Evolutionary conservation across 1,140 invertebrate species (phyloP).

Genomic region (Diorhabda carinulata): DNA sequence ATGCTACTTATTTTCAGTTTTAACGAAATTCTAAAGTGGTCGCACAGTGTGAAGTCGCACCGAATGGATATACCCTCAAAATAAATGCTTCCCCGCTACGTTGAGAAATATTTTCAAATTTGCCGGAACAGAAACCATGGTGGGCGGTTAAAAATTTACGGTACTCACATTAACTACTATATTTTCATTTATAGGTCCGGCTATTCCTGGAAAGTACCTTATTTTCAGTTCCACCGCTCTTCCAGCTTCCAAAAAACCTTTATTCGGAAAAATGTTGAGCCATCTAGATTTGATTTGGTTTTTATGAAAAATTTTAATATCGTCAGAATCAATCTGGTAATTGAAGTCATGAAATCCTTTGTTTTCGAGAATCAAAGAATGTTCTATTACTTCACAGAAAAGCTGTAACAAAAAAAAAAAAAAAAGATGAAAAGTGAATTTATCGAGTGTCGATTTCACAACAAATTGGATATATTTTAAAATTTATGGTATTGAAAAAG

Average conservation of each 20-base stretch:
- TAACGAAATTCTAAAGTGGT: too few relatives aligned
- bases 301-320: background rate
- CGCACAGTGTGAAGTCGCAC: too few relatives aligned
- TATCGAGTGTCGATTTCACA: too few relatives aligned
- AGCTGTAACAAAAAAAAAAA: slow-evolving; percentile 25
- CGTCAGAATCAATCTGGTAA: slow-evolving; percentile 20
- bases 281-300: slow-evolving; percentile 24
- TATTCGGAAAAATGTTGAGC: slow-evolving; percentile 37
- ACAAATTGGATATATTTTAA: too few relatives aligned
- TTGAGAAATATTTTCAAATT: too few relatives aligned
- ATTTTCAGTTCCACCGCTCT: slow-evolving; percentile 33
- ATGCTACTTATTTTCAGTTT: too few relatives aligned
- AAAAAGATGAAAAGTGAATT: too few relatives aligned
- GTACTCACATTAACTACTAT: slow-evolving; percentile 33
- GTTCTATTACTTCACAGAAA: slow-evolving; percentile 35
- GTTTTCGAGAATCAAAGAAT: slow-evolving; percentile 22
- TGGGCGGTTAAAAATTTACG: too few relatives aligned
- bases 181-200: slow-evolving; percentile 35
- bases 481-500: too few relatives aligned
- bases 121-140: too few relatives aligned
- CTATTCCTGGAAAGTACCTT: slow-evolving; percentile 39
- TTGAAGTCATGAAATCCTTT: slow-evolving; percentile 21
- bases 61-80: too few relatives aligned
- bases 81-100: too few relatives aligned
- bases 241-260: slow-evolving; percentile 34